Evolutionary conservation across 53 echinoderm and acorn worm genomes (phyloP).

Genomic region (Holothuria leucospilota): DNA sequence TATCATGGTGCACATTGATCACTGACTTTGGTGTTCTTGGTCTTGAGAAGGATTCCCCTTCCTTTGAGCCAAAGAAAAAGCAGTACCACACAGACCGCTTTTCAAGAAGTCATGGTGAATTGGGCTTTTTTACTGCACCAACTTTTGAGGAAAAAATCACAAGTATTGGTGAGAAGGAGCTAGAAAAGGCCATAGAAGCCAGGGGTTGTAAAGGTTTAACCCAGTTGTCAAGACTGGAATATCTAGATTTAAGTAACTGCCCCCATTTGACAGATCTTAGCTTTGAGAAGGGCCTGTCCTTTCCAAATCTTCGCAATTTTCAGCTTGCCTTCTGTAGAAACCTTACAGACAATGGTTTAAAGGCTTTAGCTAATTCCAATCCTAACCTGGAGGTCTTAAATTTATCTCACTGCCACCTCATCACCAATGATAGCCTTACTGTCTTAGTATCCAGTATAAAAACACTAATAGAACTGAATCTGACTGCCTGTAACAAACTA

Average conservation of each 20-base stretch:
- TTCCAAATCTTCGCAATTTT: slow-evolving; percentile 75
- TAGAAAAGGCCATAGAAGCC: slow-evolving; percentile 52
- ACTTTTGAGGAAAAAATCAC: slow-evolving; percentile 80
- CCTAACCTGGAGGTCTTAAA: slow-evolving; percentile 74
- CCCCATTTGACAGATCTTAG: slow-evolving; percentile 85
- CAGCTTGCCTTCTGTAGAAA: slow-evolving; percentile 87
- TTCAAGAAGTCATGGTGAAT: slow-evolving; percentile 89
- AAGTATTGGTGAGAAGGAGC: slow-evolving; percentile 67
- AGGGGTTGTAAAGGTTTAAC: slow-evolving; percentile 52
- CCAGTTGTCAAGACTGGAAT: slow-evolving; percentile 67
- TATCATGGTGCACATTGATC: slow-evolving; percentile 92
- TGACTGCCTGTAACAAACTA: slow-evolving; percentile 80
- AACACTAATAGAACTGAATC: slow-evolving; percentile 68
- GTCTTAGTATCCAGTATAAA: slow-evolving; percentile 43
- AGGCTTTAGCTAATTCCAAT: slow-evolving; percentile 68
- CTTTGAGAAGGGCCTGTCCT: slow-evolving; percentile 65
- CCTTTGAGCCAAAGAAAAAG: slow-evolving; percentile 61
- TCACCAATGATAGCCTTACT: slow-evolving; percentile 70
- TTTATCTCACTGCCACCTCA: slow-evolving; percentile 75
- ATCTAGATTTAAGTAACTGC: slow-evolving; percentile 81
- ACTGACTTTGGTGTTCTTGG: slow-evolving; percentile 96
- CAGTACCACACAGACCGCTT: slow-evolving; percentile 74
- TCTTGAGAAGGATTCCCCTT: slow-evolving; percentile 79
- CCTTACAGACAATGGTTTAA: slow-evolving; percentile 77
- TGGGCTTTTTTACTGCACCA: slow-evolving; percentile 89